Conservation (phyloP, 2,797 vertebrate species). For the Typhlichthys eigenmanni region DNA sequence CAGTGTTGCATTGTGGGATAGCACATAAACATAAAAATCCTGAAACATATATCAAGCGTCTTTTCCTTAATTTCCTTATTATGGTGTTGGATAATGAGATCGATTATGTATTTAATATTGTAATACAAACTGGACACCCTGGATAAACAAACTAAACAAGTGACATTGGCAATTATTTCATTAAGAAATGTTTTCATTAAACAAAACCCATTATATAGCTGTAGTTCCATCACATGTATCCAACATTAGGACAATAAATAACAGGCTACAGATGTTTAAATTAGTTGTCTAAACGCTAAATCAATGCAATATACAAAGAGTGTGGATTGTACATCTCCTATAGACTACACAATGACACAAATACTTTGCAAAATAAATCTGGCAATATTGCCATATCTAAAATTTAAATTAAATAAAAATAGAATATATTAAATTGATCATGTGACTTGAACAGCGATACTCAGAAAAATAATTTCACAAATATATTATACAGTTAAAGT, state of each 20-base stretch:
- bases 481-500: slow-evolving; percentile 11
- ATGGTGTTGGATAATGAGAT: too few species aligned
- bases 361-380: background rate
- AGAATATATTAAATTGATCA: background rate
- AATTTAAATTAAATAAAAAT: background rate
- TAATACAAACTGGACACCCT: too few species aligned
- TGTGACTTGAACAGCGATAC: slow-evolving; percentile 13
- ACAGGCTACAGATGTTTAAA: background rate
- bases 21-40: too few species aligned
- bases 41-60: too few species aligned
- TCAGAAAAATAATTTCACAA: slow-evolving; percentile 25
- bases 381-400: background rate
- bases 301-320: background rate
- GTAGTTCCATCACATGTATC: background rate
- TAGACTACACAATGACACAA: background rate
- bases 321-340: background rate
- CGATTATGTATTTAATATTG: too few species aligned
- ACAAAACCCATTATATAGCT: background rate
- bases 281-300: background rate
- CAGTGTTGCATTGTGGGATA: too few species aligned
- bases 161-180: too few species aligned
- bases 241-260: background rate
- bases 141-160: too few species aligned
- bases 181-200: background rate
- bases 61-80: too few species aligned